A percentile compares a stretch with the other conserved stretches of the same genome.
These are phyloP conservation scores for Mus spicilegus DNA, from an alignment of 2,113 vertebrate species.

Conservation along the genomic window DNA sequence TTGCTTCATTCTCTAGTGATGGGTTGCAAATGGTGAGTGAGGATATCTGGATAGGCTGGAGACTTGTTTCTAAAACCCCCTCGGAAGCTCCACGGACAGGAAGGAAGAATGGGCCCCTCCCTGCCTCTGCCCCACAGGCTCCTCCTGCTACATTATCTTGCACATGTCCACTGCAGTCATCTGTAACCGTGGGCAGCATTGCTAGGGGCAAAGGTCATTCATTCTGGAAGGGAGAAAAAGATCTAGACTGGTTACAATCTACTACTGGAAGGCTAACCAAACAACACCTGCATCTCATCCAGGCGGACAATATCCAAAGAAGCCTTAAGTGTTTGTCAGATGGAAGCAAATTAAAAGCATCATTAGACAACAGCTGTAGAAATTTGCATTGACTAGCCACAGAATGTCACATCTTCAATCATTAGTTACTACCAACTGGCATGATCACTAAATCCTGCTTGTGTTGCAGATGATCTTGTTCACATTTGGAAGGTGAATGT, in stretches of 20 bases:
- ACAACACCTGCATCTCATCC: background rate
- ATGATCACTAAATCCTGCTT: background rate
- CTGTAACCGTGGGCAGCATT: background rate
- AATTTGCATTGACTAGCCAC: constrained; percentile 2
- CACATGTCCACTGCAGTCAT: background rate
- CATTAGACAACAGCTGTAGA: background rate
- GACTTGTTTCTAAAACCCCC: background rate
- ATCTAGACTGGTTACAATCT: background rate
- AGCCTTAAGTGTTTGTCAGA: background rate
- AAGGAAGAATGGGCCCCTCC: background rate
- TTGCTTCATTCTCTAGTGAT: background rate
- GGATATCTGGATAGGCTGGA: background rate
- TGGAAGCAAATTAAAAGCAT: constrained; percentile 20
- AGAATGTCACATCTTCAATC: background rate
- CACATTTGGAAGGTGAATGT: background rate
- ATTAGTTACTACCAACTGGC: background rate
- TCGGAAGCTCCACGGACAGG: background rate
- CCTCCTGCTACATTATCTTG: background rate
- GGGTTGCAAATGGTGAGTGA: background rate
- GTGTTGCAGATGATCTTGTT: constrained; percentile 32
- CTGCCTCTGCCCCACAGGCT: background rate
- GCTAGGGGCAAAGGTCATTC: background rate
- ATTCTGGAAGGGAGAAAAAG: background rate
- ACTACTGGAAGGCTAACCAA: background rate
- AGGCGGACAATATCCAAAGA: background rate